Percentiles rank a stretch among this genome's conserved stretches.
Conservation (phyloP, 2,113 vertebrate species). For the Antigone vipio region DNA sequence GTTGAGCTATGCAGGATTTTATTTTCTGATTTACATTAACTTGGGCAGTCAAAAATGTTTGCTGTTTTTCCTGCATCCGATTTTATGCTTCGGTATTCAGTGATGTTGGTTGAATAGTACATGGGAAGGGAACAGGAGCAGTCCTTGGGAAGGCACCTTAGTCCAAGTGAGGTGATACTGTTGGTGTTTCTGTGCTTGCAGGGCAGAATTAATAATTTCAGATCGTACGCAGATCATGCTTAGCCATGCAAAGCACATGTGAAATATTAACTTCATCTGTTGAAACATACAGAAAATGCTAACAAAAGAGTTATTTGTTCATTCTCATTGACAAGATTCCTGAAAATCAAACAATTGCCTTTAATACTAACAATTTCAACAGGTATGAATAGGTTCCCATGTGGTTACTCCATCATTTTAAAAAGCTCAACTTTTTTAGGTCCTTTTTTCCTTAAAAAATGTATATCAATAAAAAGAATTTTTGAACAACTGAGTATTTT, state of each 20-base stretch:
- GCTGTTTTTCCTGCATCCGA: neutral
- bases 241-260: fast-evolving
- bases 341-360: neutral
- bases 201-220: neutral
- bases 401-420: neutral
- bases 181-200: neutral
- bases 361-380: neutral
- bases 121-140: neutral
- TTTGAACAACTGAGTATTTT: neutral
- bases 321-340: neutral
- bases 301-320: neutral
- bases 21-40: neutral
- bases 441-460: neutral
- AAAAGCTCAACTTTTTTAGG: neutral
- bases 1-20: neutral
- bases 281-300: neutral
- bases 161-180: neutral
- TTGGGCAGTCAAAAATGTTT: neutral
- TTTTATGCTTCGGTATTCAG: neutral
- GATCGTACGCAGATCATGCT: neutral
- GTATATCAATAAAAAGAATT: neutral
- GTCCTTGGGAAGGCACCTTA: too few relatives aligned
- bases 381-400: neutral
- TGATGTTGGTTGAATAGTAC: neutral
- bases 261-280: neutral